Conservation (phyloP, 2,888 invertebrate species). For the Sabatieria punctata region DNA sequence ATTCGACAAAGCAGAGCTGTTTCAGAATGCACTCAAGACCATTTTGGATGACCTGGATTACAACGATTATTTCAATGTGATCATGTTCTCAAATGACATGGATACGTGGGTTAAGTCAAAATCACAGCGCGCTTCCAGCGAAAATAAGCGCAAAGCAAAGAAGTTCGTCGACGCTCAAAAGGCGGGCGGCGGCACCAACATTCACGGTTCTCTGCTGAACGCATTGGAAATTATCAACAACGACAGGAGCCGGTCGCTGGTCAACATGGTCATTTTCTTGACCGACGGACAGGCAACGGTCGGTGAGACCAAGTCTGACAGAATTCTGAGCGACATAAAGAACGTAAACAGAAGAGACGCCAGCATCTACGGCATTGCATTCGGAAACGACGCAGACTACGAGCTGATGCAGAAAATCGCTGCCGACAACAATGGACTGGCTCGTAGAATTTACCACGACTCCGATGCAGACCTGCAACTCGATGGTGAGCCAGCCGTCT, state of each 20-base stretch:
- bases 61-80: not conserved
- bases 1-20: too few species aligned
- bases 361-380: slow-evolving; percentile 49
- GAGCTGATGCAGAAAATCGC: slow-evolving; percentile 47
- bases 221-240: slow-evolving; percentile 40
- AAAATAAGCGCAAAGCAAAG: not conserved
- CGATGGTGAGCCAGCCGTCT: slow-evolving; percentile 12
- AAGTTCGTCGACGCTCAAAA: not conserved
- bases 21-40: not conserved
- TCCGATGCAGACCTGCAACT: slow-evolving; percentile 50
- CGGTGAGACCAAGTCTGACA: slow-evolving; percentile 14
- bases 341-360: not conserved
- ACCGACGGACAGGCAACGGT: slow-evolving; percentile 35
- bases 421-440: slow-evolving; percentile 48
- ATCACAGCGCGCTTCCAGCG: not conserved
- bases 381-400: slow-evolving; percentile 50
- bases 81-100: not conserved
- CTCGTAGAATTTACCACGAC: slow-evolving; percentile 53
- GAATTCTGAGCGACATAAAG: slow-evolving; percentile 1
- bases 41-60: not conserved
- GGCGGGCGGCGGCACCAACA: slow-evolving; percentile 43
- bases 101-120: not conserved
- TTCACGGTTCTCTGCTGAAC: slow-evolving; percentile 45
- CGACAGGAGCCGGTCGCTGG: slow-evolving; percentile 10
- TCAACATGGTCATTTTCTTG: slow-evolving; percentile 31